Conservation (phyloP, 2,888 invertebrate species). For the Drosophila melanosoma region DNA sequence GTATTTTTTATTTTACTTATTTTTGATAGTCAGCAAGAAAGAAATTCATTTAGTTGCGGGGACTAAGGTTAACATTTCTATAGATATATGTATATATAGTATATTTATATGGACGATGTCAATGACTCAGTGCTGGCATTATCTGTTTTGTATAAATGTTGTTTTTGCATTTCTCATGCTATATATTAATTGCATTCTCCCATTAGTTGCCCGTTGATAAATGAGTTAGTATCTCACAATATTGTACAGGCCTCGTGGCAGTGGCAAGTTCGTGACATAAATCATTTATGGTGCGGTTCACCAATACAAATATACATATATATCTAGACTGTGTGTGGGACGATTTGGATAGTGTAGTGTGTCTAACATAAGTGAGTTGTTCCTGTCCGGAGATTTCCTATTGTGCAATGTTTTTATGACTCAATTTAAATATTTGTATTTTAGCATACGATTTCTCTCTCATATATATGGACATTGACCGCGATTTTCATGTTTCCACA, state of each 20-base stretch:
- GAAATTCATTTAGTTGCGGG: slow-evolving; percentile 27
- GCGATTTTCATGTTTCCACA: slow-evolving; percentile 60
- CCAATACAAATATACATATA: not conserved
- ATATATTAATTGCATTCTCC: slow-evolving; percentile 33
- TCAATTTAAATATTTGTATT: slow-evolving; percentile 70
- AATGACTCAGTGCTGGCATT: slow-evolving; percentile 66
- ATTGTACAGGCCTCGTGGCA: slow-evolving; percentile 28
- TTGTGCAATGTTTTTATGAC: slow-evolving; percentile 71
- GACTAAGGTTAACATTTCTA: slow-evolving; percentile 62
- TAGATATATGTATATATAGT: not conserved
- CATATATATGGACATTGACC: slow-evolving; percentile 65
- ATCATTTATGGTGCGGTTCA: slow-evolving; percentile 64
- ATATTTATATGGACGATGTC: slow-evolving; percentile 47
- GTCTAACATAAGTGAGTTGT: slow-evolving; percentile 36
- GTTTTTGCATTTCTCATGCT: slow-evolving; percentile 7
- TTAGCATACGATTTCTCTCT: slow-evolving; percentile 29
- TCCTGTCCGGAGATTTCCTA: slow-evolving; percentile 49
- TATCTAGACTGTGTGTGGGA: slow-evolving; percentile 30
- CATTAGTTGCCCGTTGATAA: slow-evolving; percentile 45
- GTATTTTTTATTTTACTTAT: slow-evolving; percentile 1
- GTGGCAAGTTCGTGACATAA: slow-evolving; percentile 64
- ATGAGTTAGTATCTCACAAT: slow-evolving; percentile 46
- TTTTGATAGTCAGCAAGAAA: slow-evolving; percentile 32
- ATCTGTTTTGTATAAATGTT: slow-evolving; percentile 51
- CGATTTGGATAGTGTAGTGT: slow-evolving; percentile 59